Conservation (phyloP, 2,113 vertebrate species). For the Etheostoma cragini region DNA sequence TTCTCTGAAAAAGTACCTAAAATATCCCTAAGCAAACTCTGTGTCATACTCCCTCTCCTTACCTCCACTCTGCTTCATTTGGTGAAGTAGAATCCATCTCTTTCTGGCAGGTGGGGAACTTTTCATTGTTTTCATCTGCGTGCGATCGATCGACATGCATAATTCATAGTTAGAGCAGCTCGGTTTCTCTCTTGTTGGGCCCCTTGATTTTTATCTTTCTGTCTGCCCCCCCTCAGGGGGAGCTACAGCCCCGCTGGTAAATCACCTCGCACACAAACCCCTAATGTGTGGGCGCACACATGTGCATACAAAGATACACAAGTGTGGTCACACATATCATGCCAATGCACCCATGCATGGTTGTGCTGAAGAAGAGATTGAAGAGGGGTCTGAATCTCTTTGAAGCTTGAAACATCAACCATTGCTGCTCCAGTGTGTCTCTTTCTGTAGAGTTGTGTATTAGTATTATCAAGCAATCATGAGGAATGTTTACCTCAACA, state of each 20-base stretch:
- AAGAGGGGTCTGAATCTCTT: constrained; percentile 27
- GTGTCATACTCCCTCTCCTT: constrained; percentile 5
- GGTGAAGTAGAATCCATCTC: constrained; percentile 70
- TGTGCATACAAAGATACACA: constrained; percentile 11
- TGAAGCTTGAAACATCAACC: constrained; percentile 36
- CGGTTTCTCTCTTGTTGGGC: constrained; percentile 53
- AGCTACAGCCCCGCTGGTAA: constrained; percentile 56
- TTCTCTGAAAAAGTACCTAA: constrained; percentile 23
- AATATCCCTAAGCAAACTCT: constrained; percentile 49
- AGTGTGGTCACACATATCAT: constrained; percentile 9
- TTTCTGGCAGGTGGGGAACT: constrained; percentile 69
- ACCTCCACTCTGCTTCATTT: constrained; percentile 41
- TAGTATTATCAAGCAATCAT: constrained; percentile 29
- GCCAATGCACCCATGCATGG: constrained; percentile 1
- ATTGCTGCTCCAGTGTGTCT: constrained; percentile 23
- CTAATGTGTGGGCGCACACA: constrained; percentile 37
- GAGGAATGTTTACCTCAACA: background rate
- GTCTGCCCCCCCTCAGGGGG: constrained; percentile 43
- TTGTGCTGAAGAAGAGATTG: background rate
- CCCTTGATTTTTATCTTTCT: constrained; percentile 69
- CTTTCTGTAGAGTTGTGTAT: constrained; percentile 29
- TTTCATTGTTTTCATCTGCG: constrained; percentile 67
- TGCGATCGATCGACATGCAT: constrained; percentile 79
- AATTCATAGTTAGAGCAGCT: constrained; percentile 78
- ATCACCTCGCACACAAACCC: constrained; percentile 44